Base-by-base conservation (phyloP, 2,888 invertebrate species). In the Phrixothrix hirtus region DNA sequence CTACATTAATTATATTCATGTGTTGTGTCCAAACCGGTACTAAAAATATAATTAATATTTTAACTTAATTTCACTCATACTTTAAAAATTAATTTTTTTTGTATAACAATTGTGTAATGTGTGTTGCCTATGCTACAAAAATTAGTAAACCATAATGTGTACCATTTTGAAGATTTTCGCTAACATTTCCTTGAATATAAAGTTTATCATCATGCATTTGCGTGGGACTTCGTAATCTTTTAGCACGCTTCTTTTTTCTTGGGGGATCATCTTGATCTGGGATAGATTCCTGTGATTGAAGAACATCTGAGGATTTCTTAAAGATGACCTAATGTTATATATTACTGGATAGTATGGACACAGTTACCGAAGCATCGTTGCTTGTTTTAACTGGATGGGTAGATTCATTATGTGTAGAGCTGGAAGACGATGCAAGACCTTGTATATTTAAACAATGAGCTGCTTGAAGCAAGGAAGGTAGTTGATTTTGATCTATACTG, bases 361-460 rank as follows among this genome's bases (percentile, higher is more conserved):
- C n/a, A n/a, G 30, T 41, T 41, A 41, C 41, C 2, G 21, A 5
- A 3, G 11, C 21, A 17, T 41, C 30, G 11, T 7, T 29, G 9
- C 2, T 36, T 6, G 11, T 21, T 31, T 38, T 38, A 37, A 29
- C 11, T 17, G 26, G 29, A 2, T 29, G 39, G 26, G 27, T 10
- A 11, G 30, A 1, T 16, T 41, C 41, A 12, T 16, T 16, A 30
- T 41, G 16, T 30, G 30, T 11, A 42, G 75, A 74, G 41, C 75
- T 13, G 6, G 49, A 12, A 11, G 47, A 37, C 2, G 83, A 81
- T 5, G 81, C 79, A 56, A 83, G 67, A 16, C 83, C 83, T 68
- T 83, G 82, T 57, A 83, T 83, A 61, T 81, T 81, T 44, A 83
- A 73, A 62, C 82, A 83, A 59, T 83, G 82, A 2, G 83, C 83